Percentiles rank a stretch among this genome's conserved stretches.
phyloP scores from a whole-genome alignment of 1,140 invertebrate genomes.

The Drosophila mayri region DNA sequence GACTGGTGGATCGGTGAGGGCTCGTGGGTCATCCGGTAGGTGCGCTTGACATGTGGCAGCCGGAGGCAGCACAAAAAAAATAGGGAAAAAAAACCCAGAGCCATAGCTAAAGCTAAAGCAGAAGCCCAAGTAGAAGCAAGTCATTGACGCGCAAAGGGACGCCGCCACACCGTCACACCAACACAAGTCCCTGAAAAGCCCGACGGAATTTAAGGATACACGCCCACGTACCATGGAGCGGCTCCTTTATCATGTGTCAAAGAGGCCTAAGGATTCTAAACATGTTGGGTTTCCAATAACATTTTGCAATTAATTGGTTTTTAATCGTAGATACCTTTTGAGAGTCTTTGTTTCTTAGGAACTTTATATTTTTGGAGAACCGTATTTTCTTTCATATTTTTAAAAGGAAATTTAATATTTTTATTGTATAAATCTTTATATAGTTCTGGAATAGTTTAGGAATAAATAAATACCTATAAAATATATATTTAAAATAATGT shows the following conservation, averaged over 20 bases:
- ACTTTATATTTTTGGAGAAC: background rate
- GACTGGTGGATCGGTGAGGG: background rate
- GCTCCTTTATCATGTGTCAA: constrained; percentile 15
- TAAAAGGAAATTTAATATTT: background rate
- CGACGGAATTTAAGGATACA: constrained; percentile 45
- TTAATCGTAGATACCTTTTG: background rate
- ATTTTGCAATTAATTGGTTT: constrained; percentile 16
- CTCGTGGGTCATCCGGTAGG: constrained; percentile 41
- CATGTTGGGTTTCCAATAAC: constrained; percentile 6
- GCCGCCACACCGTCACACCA: constrained; percentile 22
- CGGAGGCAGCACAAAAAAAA: constrained; percentile 27
- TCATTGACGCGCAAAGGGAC: constrained; percentile 61
- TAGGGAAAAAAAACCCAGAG: background rate
- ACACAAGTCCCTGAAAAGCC: constrained; percentile 21
- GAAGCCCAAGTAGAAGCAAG: constrained; percentile 39
- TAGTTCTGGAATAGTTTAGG: background rate
- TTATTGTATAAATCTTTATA: background rate
- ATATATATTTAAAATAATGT: background rate
- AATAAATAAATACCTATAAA: background rate
- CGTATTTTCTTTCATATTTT: background rate
- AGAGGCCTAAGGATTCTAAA: constrained; percentile 4
- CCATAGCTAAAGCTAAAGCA: constrained; percentile 1
- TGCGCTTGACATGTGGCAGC: constrained; percentile 54
- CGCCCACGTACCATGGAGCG: constrained; percentile 29
- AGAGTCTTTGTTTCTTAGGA: too few species aligned